Evolutionary conservation across 2,888 invertebrate species (phyloP).

Genomic region (Platerodrilus igneus): DNA sequence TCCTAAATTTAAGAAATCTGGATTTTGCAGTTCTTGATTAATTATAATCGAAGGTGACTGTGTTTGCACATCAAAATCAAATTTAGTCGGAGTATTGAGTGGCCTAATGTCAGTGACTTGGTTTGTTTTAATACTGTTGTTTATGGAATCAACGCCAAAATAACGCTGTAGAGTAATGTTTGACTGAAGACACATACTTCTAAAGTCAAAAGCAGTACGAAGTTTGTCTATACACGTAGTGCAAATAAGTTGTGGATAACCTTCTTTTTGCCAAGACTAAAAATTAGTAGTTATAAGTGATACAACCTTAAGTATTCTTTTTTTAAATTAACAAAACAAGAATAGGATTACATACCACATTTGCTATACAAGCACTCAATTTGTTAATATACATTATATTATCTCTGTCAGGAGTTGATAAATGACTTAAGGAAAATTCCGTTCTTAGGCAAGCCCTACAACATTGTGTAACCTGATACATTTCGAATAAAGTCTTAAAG

Average conservation of each 20-base stretch:
- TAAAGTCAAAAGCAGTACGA: constrained; percentile 19
- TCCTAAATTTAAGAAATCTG: constrained; percentile 40
- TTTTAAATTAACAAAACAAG: background rate
- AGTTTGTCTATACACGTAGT: constrained; percentile 21
- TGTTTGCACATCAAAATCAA: constrained; percentile 34
- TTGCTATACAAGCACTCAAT: constrained; percentile 20
- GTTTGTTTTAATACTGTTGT: too few relatives aligned
- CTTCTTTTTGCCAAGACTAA: constrained; percentile 21
- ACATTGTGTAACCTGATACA: constrained; percentile 18
- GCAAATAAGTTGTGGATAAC: constrained; percentile 18
- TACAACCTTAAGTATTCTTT: background rate
- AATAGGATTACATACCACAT: constrained; percentile 20
- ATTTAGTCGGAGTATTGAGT: constrained; percentile 35
- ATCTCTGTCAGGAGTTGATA: constrained; percentile 16
- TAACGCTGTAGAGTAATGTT: constrained; percentile 17
- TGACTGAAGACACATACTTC: constrained; percentile 19
- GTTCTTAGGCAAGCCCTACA: constrained; percentile 20
- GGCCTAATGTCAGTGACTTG: constrained; percentile 22
- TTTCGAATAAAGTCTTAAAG: too few relatives aligned
- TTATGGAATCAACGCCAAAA: too few relatives aligned
- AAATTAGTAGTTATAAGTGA: constrained; percentile 2
- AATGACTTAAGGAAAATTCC: constrained; percentile 21
- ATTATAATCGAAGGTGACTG: constrained; percentile 28
- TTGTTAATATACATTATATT: constrained; percentile 22
- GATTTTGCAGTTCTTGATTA: constrained; percentile 36